A percentile compares a stretch with the other conserved stretches of the same genome.
phyloP scores from a whole-genome alignment of 2,113 vertebrate genomes.

The Salvelinus namaycush region DNA sequence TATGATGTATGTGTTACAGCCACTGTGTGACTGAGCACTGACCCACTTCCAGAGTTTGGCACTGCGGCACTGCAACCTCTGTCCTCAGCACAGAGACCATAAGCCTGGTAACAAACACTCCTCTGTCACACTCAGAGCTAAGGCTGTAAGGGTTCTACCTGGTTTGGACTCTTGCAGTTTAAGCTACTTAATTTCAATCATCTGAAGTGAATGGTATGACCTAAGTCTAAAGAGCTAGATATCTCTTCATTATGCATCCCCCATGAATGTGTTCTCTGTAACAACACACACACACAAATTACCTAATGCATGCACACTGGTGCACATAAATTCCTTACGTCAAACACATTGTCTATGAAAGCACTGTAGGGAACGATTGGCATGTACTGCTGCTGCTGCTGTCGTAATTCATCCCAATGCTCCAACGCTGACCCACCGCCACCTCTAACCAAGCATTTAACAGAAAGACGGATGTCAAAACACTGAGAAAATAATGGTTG shows the following conservation, averaged over 20 bases:
- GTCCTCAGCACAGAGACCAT: conserved; percentile 33
- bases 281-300: conserved; percentile 18
- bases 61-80: conserved; percentile 40
- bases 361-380: conserved; percentile 5
- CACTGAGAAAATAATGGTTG: conserved; percentile 28
- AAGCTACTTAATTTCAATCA: background rate
- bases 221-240: background rate
- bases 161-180: background rate
- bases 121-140: conserved; percentile 42
- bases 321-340: background rate
- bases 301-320: background rate
- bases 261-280: background rate
- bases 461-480: conserved; percentile 44
- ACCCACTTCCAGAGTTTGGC: conserved; percentile 66
- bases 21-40: conserved; percentile 64
- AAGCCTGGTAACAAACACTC: conserved; percentile 48
- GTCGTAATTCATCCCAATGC: conserved; percentile 24
- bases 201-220: background rate
- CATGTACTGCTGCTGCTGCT: background rate
- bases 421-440: conserved; percentile 13
- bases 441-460: conserved; percentile 38
- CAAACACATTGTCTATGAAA: conserved; percentile 9
- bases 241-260: background rate
- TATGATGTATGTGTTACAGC: conserved; percentile 66
- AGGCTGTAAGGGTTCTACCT: background rate